Evolutionary conservation across 2,113 vertebrate species (phyloP), one percentile per base, ranked within the genome.

Genomic region (Melierax canorus): DNA sequence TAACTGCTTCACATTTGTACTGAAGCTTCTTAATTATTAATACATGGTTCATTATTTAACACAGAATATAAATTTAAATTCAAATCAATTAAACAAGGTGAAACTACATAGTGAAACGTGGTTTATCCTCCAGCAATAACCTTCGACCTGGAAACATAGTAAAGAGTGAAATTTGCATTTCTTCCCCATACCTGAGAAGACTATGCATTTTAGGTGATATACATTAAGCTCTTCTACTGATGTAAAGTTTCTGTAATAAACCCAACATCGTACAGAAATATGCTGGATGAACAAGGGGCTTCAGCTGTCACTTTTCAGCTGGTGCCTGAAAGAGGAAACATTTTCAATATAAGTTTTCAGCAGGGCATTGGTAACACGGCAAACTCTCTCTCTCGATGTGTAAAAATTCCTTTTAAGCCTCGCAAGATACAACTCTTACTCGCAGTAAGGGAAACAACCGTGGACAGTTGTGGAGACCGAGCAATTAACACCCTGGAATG

Each of bases 1-100:
- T 96, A 96, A 96, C 92, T 92, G 81, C 67, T 87, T 94, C 90
- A 90, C 92, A 97, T 96, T 94, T 94, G 68, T 91, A 91, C 86
- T 56, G 86, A 63, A 94, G 58, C 81, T 90, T 82, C 60, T 97
- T 97, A 96, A 97, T 97, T 92, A 98, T 97, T 98, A 87, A 97
- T 90, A 78, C 18, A 30, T 8, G 2, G 19, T 95, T 95, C 88
- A 97, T 97, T 97, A 97, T 97, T 97, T 96, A 97, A 95, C 80
- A 92, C 43, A 69, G 71, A 95, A 86, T 92, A 92, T 86, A 96
- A 93, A 97, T 96, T 96, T 72, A 95, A 96, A 94, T 93, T 86
- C 72, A 68, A 90, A 95, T 95, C 92, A 95, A 89, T 97, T 91
- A 87, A 78, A 90, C 75, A 93, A 95, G 90, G 63, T 87, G 89